These are phyloP conservation scores for Xerus inauris DNA, from an alignment of 2,113 vertebrate species.

Conservation along the genomic window DNA sequence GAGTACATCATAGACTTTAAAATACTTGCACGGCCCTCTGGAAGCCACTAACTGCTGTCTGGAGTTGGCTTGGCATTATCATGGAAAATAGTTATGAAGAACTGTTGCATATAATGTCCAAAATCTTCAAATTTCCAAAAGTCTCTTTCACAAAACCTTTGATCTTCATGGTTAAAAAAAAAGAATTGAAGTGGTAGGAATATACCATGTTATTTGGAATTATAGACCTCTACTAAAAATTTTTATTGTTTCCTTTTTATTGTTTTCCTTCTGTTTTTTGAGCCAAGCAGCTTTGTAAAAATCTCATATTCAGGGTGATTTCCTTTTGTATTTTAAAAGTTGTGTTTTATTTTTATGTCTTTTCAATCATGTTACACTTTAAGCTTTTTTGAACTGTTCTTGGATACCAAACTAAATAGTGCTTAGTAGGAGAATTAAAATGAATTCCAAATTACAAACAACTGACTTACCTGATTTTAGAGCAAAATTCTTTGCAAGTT, in stretches of 20 bases:
- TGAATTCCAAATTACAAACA: background rate
- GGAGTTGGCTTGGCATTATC: background rate
- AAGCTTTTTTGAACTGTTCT: background rate
- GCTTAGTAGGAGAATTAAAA: background rate
- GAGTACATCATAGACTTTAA: background rate
- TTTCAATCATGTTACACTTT: background rate
- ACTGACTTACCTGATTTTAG: background rate
- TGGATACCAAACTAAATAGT: slow-evolving; percentile 15
- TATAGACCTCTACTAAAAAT: background rate
- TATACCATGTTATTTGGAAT: background rate
- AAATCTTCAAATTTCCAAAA: background rate
- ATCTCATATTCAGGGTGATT: background rate
- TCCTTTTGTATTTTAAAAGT: slow-evolving; percentile 49
- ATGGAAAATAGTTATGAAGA: background rate
- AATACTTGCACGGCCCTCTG: background rate
- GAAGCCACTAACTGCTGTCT: background rate
- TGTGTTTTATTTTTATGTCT: slow-evolving; percentile 48
- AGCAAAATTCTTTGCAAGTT: background rate
- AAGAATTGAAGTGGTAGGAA: background rate
- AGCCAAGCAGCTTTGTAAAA: slow-evolving; percentile 16
- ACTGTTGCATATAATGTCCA: background rate
- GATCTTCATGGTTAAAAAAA: background rate
- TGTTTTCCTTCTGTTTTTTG: background rate
- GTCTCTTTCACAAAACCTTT: slow-evolving; percentile 24
- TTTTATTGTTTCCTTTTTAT: background rate